phyloP scores from a whole-genome alignment of 2,113 vertebrate species.

The Chloroceryle aenea region DNA sequence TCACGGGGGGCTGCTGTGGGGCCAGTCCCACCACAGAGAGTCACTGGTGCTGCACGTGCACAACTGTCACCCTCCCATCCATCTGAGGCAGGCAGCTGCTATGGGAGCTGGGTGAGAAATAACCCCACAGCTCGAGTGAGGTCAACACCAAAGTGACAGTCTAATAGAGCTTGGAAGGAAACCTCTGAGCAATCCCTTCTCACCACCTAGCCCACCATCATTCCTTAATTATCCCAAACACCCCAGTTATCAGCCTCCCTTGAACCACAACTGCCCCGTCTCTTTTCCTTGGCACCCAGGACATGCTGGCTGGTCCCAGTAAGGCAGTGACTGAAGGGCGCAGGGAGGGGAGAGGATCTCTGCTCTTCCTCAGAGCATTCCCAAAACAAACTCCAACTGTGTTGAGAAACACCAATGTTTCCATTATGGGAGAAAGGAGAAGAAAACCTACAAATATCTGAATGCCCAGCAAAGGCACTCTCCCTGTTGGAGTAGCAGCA shows the following conservation, averaged over 20 bases:
- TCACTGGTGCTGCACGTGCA: background rate
- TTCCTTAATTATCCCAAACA: background rate
- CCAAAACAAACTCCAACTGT: background rate
- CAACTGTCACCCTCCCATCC: no score
- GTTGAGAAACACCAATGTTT: background rate
- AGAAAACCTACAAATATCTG: background rate
- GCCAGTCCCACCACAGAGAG: background rate
- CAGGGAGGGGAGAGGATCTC: background rate
- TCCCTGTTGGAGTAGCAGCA: background rate
- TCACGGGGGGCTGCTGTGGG: accelerated
- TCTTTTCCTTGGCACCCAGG: background rate
- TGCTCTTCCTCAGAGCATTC: background rate
- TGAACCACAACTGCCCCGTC: background rate
- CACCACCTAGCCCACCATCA: background rate
- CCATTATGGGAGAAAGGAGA: background rate
- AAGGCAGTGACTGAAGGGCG: background rate
- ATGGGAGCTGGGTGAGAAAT: background rate
- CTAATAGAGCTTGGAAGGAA: background rate
- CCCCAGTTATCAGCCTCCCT: background rate
- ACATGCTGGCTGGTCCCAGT: background rate
- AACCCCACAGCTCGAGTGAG: background rate
- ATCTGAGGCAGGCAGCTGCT: background rate
- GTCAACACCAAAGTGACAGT: accelerated
- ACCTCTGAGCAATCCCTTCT: background rate
- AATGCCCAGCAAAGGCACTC: background rate